Evolutionary conservation across 2,797 vertebrate species (phyloP), one percentile per base, ranked within the genome.

Genomic region (Helarctos malayanus): DNA sequence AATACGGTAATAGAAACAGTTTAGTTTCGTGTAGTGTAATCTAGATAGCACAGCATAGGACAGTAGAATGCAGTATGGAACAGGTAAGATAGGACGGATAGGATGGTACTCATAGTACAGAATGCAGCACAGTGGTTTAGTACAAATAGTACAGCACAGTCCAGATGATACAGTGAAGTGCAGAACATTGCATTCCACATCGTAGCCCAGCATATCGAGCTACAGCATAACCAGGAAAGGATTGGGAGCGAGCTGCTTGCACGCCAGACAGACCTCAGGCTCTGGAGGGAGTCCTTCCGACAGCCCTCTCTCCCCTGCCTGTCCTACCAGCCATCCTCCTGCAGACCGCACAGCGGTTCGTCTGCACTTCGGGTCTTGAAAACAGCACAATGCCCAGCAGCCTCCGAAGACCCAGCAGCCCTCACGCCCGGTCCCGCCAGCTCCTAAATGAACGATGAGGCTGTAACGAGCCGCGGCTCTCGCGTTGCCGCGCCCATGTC

Each of bases 401-500:
- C n/a, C 16, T 29, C 83, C 3, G 4, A 52, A 52, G 23, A 59
- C 73, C 45, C 73, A 10, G 59, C 47, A 65, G 52, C 32, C 7
- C 23, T 11, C 45, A 38, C 4, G 32, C 21, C 11, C 3, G 8
- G 10, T 21, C n/a, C n/a, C 7, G 87, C 13, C 45, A 35, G 45
- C 57, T 12, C 57, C 65, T 78, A 25, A 47, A 57, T 71, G 38
- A 91, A 91, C 47, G 11, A 57, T 15, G 83, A 92, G 49, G 71
- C 47, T 61, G 73, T 12, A 57, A 56, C 0, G 15, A 41, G 16
- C n/a, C 3, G 2, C 0, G 0, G 68, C 3, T 38, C 83, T 79
- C 56, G 13, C 0, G 5, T 32, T 21, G 23, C 57, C 12, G 0
- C 7, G 5, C 25, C 81, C 0, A 0, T 0, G 38, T 76, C 69